A percentile compares a stretch with the other conserved stretches of the same genome.
Conservation (phyloP, 2,797 vertebrate genomes). For the Rhinichthys osculus region DNA sequence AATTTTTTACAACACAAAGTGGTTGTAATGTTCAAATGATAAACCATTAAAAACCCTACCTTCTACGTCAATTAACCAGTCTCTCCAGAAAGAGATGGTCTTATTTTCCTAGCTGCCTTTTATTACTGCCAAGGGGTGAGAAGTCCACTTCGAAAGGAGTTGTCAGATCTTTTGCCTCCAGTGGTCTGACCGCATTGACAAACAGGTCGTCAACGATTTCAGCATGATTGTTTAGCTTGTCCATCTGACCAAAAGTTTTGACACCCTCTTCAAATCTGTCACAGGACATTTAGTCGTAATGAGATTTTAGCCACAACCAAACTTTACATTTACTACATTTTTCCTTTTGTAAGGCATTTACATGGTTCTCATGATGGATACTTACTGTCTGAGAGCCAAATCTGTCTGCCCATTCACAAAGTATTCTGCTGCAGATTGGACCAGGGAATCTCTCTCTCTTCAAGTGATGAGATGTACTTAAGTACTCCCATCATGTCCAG, state of each 20-base stretch:
- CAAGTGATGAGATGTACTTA: conserved; percentile 3
- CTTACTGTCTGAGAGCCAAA: conserved; percentile 39
- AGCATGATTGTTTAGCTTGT: neutral
- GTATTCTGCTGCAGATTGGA: conserved; percentile 36
- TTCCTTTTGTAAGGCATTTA: neutral
- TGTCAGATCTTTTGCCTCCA: conserved; percentile 6
- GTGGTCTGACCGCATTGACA: neutral
- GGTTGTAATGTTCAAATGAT: too few species aligned
- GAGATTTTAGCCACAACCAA: neutral
- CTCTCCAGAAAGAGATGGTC: too few species aligned
- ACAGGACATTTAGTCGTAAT: neutral
- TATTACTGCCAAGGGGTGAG: too few species aligned
- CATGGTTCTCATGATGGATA: neutral
- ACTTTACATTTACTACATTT: neutral
- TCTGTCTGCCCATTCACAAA: conserved; percentile 31
- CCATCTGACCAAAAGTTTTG: neutral
- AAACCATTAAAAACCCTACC: too few species aligned
- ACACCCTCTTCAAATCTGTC: conserved; percentile 17
- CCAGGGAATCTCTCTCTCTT: conserved; percentile 17
- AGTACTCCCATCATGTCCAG: neutral
- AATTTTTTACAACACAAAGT: too few species aligned
- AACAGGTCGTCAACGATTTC: conserved; percentile 4
- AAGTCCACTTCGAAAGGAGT: conserved; percentile 2
- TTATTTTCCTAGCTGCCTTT: too few species aligned
- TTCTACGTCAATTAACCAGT: too few species aligned